Conservation (phyloP, 2,797 vertebrate species). For the Monodelphis domestica region DNA sequence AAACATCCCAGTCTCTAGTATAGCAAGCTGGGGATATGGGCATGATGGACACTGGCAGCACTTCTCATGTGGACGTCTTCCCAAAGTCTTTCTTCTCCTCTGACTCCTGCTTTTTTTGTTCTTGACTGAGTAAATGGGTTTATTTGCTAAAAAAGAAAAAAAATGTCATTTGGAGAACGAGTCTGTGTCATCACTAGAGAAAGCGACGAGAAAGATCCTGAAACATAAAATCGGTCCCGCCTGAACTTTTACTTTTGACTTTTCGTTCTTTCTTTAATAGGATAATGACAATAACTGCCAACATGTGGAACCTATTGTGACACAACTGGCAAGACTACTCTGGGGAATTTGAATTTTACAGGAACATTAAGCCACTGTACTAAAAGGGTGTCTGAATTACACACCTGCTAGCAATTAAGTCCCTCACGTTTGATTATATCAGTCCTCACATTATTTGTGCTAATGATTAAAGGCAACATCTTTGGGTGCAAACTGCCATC, state of each 20-base stretch:
- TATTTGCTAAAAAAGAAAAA: constrained; percentile 27
- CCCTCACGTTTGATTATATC: neutral
- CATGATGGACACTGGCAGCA: no score
- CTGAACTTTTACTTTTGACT: constrained; percentile 4
- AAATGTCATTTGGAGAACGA: constrained; percentile 53
- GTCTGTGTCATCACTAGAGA: constrained; percentile 52
- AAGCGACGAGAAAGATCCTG: constrained; percentile 55
- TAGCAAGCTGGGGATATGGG: no score
- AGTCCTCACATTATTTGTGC: constrained; percentile 44
- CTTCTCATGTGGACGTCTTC: no score
- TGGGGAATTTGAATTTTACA: constrained; percentile 13
- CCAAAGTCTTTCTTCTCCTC: no score
- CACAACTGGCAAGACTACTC: constrained; percentile 66
- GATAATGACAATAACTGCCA: constrained; percentile 55
- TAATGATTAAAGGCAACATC: constrained; percentile 19
- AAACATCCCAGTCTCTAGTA: neutral
- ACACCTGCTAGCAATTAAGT: constrained; percentile 41
- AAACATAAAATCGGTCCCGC: constrained; percentile 56
- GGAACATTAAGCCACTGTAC: constrained; percentile 40
- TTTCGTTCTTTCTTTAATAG: constrained; percentile 56
- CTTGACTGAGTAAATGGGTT: no score
- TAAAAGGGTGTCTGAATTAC: constrained; percentile 36
- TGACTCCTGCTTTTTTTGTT: neutral
- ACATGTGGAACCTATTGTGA: constrained; percentile 71
- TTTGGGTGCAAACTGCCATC: neutral